phyloP scores from a whole-genome alignment of 2,797 vertebrate species.

The Sebastes melanostomus region DNA sequence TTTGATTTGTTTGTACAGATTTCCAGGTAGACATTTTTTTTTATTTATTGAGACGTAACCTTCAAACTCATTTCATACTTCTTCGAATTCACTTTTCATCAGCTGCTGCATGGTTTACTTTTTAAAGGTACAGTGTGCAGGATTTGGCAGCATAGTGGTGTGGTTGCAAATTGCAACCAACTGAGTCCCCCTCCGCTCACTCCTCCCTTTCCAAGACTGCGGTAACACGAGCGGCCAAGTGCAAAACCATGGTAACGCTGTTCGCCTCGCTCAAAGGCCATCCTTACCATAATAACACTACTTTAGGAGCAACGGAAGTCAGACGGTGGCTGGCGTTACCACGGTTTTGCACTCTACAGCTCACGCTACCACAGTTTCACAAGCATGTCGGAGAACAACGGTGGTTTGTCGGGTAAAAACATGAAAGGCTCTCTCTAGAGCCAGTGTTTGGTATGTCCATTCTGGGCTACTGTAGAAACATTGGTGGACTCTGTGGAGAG shows the following conservation, averaged over 20 bases:
- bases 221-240: fast-evolving
- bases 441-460: too few species aligned
- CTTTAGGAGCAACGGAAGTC: too few species aligned
- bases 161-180: too few species aligned
- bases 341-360: too few species aligned
- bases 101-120: not conserved
- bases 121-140: not conserved
- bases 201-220: too few species aligned
- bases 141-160: too few species aligned
- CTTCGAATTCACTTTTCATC: not conserved
- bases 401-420: fast-evolving
- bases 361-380: too few species aligned
- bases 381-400: fast-evolving
- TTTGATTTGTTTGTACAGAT: not conserved
- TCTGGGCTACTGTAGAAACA: too few species aligned
- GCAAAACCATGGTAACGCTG: too few species aligned
- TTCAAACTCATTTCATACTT: not conserved
- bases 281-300: too few species aligned
- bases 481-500: fast-evolving
- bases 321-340: fast-evolving
- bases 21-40: not conserved
- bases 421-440: fast-evolving
- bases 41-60: not conserved
- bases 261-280: fast-evolving
- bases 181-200: too few species aligned